phyloP scores from a whole-genome alignment of 2,888 invertebrate species.

The Pyralis farinalis region DNA sequence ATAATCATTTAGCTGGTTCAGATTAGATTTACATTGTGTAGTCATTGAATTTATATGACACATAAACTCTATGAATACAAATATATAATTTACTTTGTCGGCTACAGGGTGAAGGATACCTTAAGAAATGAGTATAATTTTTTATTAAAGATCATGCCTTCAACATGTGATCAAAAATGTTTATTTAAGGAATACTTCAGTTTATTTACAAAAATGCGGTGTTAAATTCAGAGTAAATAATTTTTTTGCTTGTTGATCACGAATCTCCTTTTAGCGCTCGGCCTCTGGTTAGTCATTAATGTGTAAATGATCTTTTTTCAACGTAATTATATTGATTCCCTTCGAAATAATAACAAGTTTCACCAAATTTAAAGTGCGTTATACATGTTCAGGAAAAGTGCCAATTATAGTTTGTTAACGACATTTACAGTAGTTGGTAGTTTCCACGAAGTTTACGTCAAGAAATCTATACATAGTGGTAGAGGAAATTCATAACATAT shows the following conservation, averaged over 20 bases:
- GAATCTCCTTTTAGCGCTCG: conserved; percentile 1
- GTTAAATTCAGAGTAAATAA: neutral
- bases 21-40: too few relatives aligned
- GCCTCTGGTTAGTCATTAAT: conserved; percentile 1
- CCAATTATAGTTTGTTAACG: neutral
- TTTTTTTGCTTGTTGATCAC: conserved; percentile 1
- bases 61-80: too few relatives aligned
- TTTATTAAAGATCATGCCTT: neutral
- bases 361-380: neutral
- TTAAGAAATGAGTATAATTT: too few relatives aligned
- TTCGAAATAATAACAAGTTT: neutral
- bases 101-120: too few relatives aligned
- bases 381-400: neutral
- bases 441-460: too few relatives aligned
- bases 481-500: too few relatives aligned
- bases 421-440: too few relatives aligned
- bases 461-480: too few relatives aligned
- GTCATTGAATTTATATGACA: too few relatives aligned
- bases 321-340: neutral
- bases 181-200: neutral
- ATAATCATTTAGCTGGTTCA: too few relatives aligned
- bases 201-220: conserved; percentile 1
- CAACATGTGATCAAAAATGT: neutral
- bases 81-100: too few relatives aligned
- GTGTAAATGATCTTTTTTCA: neutral